Conservation (phyloP, 2,113 vertebrate genomes). For the Pongo pygmaeus region DNA sequence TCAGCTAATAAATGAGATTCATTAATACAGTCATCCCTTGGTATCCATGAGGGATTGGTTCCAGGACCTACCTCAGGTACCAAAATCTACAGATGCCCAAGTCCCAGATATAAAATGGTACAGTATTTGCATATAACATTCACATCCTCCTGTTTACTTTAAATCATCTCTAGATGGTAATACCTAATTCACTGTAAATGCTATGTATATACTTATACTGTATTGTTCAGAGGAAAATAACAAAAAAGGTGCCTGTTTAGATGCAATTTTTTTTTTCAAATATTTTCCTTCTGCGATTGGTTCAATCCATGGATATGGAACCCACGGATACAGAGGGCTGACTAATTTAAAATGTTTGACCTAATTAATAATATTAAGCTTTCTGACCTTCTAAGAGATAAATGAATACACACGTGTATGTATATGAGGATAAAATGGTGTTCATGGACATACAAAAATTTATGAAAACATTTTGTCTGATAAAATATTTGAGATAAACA, state of each 20-base stretch:
- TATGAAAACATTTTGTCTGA: neutral
- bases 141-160: neutral
- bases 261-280: neutral
- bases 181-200: neutral
- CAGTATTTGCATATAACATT: neutral
- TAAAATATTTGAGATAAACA: neutral
- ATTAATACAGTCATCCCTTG: neutral
- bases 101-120: neutral
- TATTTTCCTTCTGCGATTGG: neutral
- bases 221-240: neutral
- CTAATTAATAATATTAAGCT: neutral
- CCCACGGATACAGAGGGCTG: neutral
- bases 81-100: neutral
- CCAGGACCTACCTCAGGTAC: neutral
- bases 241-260: neutral
- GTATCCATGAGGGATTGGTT: neutral
- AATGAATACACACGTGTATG: neutral
- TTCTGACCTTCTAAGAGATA: constrained; percentile 9
- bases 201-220: neutral
- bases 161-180: neutral
- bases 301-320: neutral
- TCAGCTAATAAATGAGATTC: constrained; percentile 52
- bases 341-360: constrained; percentile 45
- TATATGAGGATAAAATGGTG: neutral
- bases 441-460: neutral